Evolutionary conservation across 2,797 vertebrate genomes (phyloP).

Genomic region (Neosilurus mollespiculum): DNA sequence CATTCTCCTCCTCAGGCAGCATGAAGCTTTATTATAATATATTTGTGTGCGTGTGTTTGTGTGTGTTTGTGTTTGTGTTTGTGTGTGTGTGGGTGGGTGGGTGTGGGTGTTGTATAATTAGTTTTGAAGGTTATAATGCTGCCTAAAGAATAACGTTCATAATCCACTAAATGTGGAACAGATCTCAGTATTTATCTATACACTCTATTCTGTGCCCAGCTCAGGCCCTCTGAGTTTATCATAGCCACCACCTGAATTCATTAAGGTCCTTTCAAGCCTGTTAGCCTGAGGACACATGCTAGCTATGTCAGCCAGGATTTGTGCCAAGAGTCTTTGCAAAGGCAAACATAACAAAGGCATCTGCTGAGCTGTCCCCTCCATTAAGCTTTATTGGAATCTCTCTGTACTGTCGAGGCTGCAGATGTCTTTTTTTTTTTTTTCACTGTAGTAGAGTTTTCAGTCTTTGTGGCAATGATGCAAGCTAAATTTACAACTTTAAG

Average conservation of each 20-base stretch:
- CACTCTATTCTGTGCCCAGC: slow-evolving; percentile 27
- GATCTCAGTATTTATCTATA: slow-evolving; percentile 62
- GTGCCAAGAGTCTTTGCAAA: slow-evolving; percentile 46
- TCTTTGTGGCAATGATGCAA: background rate
- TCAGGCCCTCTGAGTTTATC: slow-evolving; percentile 53
- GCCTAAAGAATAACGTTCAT: slow-evolving; percentile 62
- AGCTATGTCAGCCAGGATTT: slow-evolving; percentile 53
- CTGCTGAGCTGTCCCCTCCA: slow-evolving; percentile 46
- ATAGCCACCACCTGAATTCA: slow-evolving; percentile 60
- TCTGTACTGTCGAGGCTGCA: slow-evolving; percentile 43
- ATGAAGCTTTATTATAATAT: slow-evolving; percentile 60
- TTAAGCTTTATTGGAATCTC: slow-evolving; percentile 54
- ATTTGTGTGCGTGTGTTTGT: background rate
- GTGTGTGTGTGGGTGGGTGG: too few relatives aligned
- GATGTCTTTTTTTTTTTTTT: slow-evolving; percentile 33
- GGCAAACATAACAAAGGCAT: slow-evolving; percentile 59
- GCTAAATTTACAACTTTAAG: slow-evolving; percentile 21
- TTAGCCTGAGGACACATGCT: slow-evolving; percentile 49
- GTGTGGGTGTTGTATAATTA: slow-evolving; percentile 61
- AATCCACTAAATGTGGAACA: slow-evolving; percentile 55
- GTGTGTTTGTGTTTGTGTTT: too few relatives aligned
- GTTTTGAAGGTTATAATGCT: slow-evolving; percentile 69
- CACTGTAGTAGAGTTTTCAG: slow-evolving; percentile 20
- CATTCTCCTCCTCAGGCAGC: slow-evolving; percentile 52
- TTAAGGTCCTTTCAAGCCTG: slow-evolving; percentile 57